Conservation (phyloP, 2,797 vertebrate genomes). For the Simalia tracyae region DNA sequence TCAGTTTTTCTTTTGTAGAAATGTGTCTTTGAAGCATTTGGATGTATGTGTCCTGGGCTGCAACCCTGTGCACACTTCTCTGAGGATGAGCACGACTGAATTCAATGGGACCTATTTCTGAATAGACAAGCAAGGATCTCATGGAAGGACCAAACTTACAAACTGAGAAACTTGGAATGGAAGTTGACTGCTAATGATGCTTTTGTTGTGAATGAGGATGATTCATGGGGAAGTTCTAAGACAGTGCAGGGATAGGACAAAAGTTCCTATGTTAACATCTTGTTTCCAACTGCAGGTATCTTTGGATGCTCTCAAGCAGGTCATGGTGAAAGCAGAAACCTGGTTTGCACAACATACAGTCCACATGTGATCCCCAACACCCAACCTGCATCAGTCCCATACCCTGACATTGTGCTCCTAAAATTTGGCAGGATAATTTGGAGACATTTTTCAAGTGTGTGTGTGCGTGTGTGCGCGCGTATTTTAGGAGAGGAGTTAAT, state of each 20-base stretch:
- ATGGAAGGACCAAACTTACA: neutral
- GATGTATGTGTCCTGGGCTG: neutral
- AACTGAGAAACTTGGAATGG: constrained; percentile 17
- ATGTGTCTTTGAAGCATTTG: constrained; percentile 1
- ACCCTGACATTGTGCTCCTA: neutral
- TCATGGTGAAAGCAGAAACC: neutral
- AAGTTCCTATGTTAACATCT: neutral
- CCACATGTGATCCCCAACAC: neutral
- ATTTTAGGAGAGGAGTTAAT: neutral
- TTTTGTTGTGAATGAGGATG: constrained; percentile 26
- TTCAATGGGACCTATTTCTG: neutral
- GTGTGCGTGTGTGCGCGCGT: neutral
- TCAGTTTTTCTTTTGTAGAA: constrained; percentile 13
- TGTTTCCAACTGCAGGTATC: neutral
- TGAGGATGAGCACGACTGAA: neutral
- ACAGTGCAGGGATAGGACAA: neutral
- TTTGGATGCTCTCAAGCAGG: neutral
- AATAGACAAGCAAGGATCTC: neutral
- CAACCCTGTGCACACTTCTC: neutral
- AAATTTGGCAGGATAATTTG: neutral
- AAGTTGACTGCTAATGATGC: constrained; percentile 15
- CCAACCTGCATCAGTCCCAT: neutral
- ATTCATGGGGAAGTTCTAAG: neutral
- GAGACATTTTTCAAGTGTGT: neutral
- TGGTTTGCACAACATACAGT: neutral